These are phyloP conservation scores for Meloidogyne floridensis DNA, from an alignment of 1,140 invertebrate genomes.

Conservation along the genomic window DNA sequence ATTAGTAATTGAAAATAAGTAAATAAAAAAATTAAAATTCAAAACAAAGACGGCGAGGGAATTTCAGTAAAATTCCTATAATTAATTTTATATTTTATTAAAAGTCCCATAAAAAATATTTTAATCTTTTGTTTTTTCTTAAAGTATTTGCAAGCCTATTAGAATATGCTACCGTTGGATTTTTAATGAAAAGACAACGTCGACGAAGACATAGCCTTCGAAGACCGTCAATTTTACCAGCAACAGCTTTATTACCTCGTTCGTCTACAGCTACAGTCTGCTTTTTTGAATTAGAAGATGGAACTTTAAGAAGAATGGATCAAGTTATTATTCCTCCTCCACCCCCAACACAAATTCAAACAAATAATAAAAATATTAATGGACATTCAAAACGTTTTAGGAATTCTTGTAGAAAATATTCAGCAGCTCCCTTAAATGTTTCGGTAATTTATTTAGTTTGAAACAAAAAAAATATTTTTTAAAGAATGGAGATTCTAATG, in stretches of 20 bases:
- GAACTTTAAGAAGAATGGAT: slow-evolving; percentile 16
- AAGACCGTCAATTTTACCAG: slow-evolving; percentile 1
- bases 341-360: background rate
- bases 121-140: slow-evolving; percentile 21
- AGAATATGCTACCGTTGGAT: slow-evolving; percentile 63
- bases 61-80: slow-evolving; percentile 14
- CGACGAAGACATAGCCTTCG: background rate
- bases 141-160: slow-evolving; percentile 61
- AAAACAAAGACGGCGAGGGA: no score
- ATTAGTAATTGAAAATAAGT: no score
- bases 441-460: background rate
- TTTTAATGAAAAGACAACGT: slow-evolving; percentile 61
- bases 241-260: slow-evolving; percentile 24
- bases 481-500: slow-evolving; percentile 47
- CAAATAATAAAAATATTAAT: background rate
- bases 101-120: background rate
- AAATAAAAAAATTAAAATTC: no score
- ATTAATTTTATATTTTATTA: no score
- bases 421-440: background rate
- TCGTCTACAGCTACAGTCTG: slow-evolving; percentile 48
- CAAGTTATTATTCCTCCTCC: slow-evolving; percentile 1
- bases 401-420: background rate
- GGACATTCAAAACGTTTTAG: background rate
- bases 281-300: slow-evolving; percentile 56
- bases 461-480: slow-evolving; percentile 14